A percentile compares a stretch with the other conserved stretches of the same genome.
phyloP scores from a whole-genome alignment of 2,888 invertebrate genomes.

The Andrena trimmerana region DNA sequence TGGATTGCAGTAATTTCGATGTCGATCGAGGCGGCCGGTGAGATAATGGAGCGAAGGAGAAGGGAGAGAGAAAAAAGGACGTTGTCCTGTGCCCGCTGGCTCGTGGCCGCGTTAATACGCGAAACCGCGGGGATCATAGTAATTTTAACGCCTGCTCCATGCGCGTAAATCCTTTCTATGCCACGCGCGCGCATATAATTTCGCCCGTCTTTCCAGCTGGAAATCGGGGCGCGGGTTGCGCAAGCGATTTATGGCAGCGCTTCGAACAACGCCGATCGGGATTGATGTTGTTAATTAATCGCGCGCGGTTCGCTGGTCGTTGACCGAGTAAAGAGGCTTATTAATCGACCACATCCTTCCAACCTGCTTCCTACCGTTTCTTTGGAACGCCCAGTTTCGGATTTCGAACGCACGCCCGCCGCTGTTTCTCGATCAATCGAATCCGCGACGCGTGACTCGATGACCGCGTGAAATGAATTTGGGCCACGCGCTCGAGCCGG shows the following conservation, averaged over 20 bases:
- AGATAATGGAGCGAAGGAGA: neutral
- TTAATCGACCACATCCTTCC: constrained; percentile 13
- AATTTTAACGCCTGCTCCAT: constrained; percentile 49
- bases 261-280: constrained; percentile 50
- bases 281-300: constrained; percentile 65
- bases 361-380: neutral
- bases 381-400: neutral
- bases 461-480: constrained; percentile 12
- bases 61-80: neutral
- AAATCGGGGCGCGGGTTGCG: constrained; percentile 68
- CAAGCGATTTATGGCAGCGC: constrained; percentile 53
- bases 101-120: constrained; percentile 30
- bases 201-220: constrained; percentile 60
- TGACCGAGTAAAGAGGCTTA: neutral
- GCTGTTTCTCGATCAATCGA: neutral
- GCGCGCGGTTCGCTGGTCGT: constrained; percentile 6
- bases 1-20: constrained; percentile 36
- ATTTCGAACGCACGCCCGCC: neutral
- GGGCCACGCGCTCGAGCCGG: constrained; percentile 28
- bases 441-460: neutral
- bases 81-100: constrained; percentile 30
- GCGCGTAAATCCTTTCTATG: constrained; percentile 55
- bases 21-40: constrained; percentile 9
- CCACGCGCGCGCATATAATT: constrained; percentile 46
- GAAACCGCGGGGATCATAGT: constrained; percentile 41